Conservation (phyloP, 1,140 invertebrate genomes). For the Ephestia elutella region DNA sequence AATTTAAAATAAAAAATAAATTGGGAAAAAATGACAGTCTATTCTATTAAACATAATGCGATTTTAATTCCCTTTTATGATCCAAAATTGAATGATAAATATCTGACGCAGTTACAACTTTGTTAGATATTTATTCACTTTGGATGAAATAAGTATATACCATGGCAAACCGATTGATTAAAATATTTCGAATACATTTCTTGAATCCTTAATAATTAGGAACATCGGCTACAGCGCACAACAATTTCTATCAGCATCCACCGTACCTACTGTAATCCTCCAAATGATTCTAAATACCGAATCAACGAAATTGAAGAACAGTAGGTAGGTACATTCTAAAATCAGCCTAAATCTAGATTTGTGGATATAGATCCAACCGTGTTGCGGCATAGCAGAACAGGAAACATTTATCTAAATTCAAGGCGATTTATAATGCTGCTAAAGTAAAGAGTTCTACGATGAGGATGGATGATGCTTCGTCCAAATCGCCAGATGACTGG, state of each 20-base stretch:
- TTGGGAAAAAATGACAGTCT: too few species aligned
- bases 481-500: constrained; percentile 34
- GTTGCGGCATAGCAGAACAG: constrained; percentile 19
- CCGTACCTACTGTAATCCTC: not conserved
- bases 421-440: constrained; percentile 42
- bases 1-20: too few species aligned
- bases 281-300: too few species aligned
- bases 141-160: too few species aligned
- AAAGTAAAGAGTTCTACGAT: constrained; percentile 40
- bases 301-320: not conserved
- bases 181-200: not conserved
- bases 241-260: not conserved
- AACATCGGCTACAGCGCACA: too few species aligned
- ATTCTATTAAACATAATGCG: too few species aligned
- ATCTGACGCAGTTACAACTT: too few species aligned
- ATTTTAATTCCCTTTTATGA: too few species aligned
- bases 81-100: too few species aligned
- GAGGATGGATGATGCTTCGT: constrained; percentile 39
- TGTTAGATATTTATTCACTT: too few species aligned
- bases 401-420: constrained; percentile 33
- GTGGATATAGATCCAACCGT: constrained; percentile 8
- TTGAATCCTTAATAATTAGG: not conserved
- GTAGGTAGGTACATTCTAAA: not conserved
- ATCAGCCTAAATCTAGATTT: not conserved
- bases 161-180: not conserved